These are phyloP conservation scores for Lagopus muta DNA, from an alignment of 2,113 vertebrate genomes.

Conservation along the genomic window DNA sequence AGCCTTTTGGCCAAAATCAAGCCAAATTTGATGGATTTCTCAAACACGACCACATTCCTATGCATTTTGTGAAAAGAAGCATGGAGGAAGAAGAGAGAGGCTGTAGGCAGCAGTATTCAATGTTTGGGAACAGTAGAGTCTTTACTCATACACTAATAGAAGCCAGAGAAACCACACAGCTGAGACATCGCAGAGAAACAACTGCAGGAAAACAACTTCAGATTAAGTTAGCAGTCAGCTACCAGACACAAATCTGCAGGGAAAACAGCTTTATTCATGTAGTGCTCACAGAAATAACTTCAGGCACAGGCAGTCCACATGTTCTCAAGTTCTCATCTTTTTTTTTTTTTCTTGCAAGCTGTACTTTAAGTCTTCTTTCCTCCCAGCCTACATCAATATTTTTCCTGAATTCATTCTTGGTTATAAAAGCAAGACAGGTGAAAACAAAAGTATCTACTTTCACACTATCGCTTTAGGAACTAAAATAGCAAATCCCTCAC, in stretches of 20 bases:
- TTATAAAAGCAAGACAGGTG: not conserved
- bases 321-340: not conserved
- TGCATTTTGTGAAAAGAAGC: not conserved
- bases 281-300: not conserved
- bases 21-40: not conserved
- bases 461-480: not conserved
- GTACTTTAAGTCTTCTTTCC: not conserved
- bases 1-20: not conserved
- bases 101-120: not conserved
- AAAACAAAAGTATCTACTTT: not conserved
- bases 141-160: not conserved
- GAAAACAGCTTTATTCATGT: not conserved
- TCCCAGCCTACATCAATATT: not conserved
- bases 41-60: not conserved
- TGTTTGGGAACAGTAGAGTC: not conserved
- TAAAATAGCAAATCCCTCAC: not conserved
- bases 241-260: not conserved
- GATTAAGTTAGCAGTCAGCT: slow-evolving; percentile 10
- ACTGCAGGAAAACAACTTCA: slow-evolving; percentile 40
- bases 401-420: not conserved
- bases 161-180: not conserved
- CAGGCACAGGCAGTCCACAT: not conserved
- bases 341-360: not conserved
- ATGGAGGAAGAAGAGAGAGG: not conserved
- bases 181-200: not conserved